Base-by-base conservation (phyloP, 1,140 invertebrate species). In the Eumaeus atala region DNA sequence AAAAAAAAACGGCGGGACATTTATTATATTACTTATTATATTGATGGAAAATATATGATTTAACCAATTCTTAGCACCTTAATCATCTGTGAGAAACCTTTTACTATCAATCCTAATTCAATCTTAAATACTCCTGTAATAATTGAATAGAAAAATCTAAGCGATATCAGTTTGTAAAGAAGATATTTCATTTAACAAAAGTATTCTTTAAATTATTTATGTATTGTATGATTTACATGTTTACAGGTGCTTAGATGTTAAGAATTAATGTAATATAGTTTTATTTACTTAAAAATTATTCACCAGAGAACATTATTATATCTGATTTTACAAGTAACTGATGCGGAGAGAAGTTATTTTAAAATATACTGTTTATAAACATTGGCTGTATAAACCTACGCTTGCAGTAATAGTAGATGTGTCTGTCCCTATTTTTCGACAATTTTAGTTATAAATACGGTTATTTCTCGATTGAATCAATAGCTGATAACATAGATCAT, bases 231-330 rank as follows among this genome's bases (percentile, higher is more conserved):
- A 44, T 44, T 44, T 17, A 28, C 2, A 28, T 16, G 17, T 44
- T 16, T 4, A 44, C 40, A 44, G 16, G 12, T 44, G 16, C 9
- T 16, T 16, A 17, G 16, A 44, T 44, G 9, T 16, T 9, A 44
- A 44, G 9, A n/a, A 16, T 44, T 28, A 6, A 28, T 16, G 40
- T 44, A 44, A 44, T 16, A 16, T 44, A 44, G 21, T 59, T 53
- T 37, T 37, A 49, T 59, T 54, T 56, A 28, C 53, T 53, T 48
- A 35, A 44, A 53, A 51, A 56, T 50, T 49, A 51, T 18, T 54
- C 58, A 54, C 51, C 52, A 42, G 54, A 17, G 9, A 17, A 16
- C 16, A 16, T 40, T 40, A 28, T 3, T 28, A 28, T 12, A 14
- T 40, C 38, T 16, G 5, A 17, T 44, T 16, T 14, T 44, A 44